Conservation (phyloP, 2,797 vertebrate species). For the Mormyrus hasselquistii region DNA sequence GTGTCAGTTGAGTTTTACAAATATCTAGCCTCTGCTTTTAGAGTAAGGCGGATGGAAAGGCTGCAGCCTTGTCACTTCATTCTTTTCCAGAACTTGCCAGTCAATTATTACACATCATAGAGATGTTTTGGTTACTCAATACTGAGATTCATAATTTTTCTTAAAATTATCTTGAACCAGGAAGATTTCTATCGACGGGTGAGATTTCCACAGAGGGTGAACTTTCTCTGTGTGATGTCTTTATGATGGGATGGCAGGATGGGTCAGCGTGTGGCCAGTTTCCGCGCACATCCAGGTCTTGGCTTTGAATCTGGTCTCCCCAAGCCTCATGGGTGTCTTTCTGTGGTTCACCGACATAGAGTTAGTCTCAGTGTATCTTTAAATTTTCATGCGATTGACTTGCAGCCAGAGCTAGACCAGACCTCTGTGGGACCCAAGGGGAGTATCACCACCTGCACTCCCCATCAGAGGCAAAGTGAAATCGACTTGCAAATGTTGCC, state of each 20-base stretch:
- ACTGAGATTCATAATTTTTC: neutral
- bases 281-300: neutral
- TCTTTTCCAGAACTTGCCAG: neutral
- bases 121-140: neutral
- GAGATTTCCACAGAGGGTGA: constrained; percentile 12
- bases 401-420: no score
- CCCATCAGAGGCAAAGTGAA: neutral
- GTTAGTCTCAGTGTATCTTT: neutral
- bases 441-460: neutral
- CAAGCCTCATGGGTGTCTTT: neutral
- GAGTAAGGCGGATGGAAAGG: neutral
- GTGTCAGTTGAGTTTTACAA: neutral
- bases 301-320: neutral
- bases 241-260: neutral
- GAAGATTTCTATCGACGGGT: neutral
- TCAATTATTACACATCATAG: neutral
- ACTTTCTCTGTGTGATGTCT: neutral
- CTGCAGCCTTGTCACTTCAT: neutral
- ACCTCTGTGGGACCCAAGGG: neutral
- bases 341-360: neutral
- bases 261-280: neutral
- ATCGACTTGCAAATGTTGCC: neutral
- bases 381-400: neutral
- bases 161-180: neutral
- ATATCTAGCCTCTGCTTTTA: neutral